Conservation (phyloP, 2,113 vertebrate genomes). For the Apteryx mantelli region DNA sequence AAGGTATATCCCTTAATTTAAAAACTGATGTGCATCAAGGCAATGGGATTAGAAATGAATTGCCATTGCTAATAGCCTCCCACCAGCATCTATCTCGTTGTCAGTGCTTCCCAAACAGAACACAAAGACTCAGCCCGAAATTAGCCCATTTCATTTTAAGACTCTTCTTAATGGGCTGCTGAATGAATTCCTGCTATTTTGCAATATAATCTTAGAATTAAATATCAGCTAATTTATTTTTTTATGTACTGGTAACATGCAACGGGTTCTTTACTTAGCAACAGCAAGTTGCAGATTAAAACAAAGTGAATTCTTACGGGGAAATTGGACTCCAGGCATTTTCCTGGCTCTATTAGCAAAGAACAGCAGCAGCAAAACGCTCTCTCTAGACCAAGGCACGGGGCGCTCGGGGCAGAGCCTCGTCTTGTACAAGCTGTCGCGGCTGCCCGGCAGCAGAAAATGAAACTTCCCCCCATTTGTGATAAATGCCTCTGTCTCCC, state of each 20-base stretch:
- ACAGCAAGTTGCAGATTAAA: neutral
- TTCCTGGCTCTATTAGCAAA: neutral
- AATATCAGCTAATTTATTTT: neutral
- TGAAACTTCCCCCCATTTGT: fast-evolving
- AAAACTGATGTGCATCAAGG: neutral
- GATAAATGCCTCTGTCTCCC: fast-evolving
- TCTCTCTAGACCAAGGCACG: fast-evolving
- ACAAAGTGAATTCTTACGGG: neutral
- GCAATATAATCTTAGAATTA: neutral
- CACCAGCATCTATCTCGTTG: constrained; percentile 29
- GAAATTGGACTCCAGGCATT: fast-evolving
- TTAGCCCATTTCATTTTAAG: neutral
- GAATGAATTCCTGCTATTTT: neutral
- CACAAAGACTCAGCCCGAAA: neutral
- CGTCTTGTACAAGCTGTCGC: fast-evolving
- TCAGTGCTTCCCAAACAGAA: constrained; percentile 12
- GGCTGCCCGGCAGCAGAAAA: neutral
- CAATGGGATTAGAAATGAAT: constrained; percentile 21
- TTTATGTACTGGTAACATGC: fast-evolving
- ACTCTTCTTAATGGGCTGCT: neutral
- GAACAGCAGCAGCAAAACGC: fast-evolving
- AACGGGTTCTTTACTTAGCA: neutral
- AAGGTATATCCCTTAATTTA: constrained; percentile 24
- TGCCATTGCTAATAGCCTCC: constrained; percentile 8
- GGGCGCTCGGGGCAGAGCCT: neutral